Base-by-base conservation (phyloP, 2,888 invertebrate genomes). In the Trilocha varians region DNA sequence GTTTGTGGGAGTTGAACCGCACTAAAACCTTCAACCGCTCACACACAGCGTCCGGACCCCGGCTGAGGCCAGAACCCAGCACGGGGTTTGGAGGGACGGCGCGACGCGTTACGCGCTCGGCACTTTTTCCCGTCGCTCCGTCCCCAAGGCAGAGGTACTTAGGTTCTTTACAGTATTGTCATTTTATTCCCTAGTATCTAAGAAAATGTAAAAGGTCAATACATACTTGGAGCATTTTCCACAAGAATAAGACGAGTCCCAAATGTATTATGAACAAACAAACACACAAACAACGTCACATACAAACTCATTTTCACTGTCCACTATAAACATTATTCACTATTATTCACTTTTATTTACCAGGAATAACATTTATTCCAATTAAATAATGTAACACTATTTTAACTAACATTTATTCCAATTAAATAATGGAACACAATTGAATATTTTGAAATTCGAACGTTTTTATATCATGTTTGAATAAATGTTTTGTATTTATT, bases 151-250 rank as follows among this genome's bases (percentile, higher is more conserved):
- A n/a, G n/a, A n/a, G n/a, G n/a, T n/a, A n/a, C n/a, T n/a, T n/a
- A n/a, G n/a, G n/a, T n/a, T n/a, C n/a, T n/a, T n/a, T n/a, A n/a
- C n/a, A n/a, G n/a, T n/a, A n/a, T n/a, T n/a, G n/a, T n/a, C n/a
- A n/a, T n/a, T n/a, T 25, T 25, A 9, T 25, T 11, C 5, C 25
- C 11, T 6, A 9, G 25, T 9, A 25, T 6, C 11, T 25, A 5
- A 25, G 38, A 37, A 40, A 32, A 36, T 38, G 37, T 34, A 46
- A n/a, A n/a, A n/a, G n/a, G 41, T 16, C 13, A 15, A 50, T 70
- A 82, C 84, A 43, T 76, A 84, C 84, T 84, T 44, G 79, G 83
- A 25, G 85, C 85, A 69, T 85, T 84, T 55, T 85, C 84, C 61
- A 85, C 85, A 9, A 84, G 62, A 42, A 85, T 84, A 25, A 85